Conservation (phyloP, 2,888 invertebrate species). For the Conomelus anceps region DNA sequence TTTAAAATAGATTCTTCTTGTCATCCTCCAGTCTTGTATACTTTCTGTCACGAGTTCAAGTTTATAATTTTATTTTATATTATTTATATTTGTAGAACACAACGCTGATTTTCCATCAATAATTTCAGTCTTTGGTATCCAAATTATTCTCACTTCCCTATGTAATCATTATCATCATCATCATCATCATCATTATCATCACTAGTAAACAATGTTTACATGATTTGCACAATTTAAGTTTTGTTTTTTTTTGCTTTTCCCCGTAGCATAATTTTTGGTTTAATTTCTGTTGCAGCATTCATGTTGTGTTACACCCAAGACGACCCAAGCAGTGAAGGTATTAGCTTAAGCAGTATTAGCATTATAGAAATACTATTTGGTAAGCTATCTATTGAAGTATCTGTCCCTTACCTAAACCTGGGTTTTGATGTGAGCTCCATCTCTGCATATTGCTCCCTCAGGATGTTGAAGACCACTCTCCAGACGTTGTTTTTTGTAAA, state of each 20-base stretch:
- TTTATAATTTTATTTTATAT: too few species aligned
- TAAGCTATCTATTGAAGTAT: slow-evolving; percentile 30
- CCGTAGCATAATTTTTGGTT: slow-evolving; percentile 13
- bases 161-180: background rate
- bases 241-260: slow-evolving; percentile 1
- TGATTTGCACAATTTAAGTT: background rate
- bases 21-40: too few species aligned
- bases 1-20: too few species aligned
- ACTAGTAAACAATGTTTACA: background rate
- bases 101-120: too few species aligned
- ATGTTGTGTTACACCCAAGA: slow-evolving; percentile 93
- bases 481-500: background rate
- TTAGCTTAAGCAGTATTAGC: slow-evolving; percentile 39
- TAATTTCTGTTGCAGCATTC: slow-evolving; percentile 73
- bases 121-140: too few species aligned
- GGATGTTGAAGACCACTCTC: background rate
- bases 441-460: background rate
- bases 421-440: background rate
- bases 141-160: too few species aligned
- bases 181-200: too few species aligned
- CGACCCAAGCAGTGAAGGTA: slow-evolving; percentile 86
- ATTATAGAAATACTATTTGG: slow-evolving; percentile 38
- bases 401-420: background rate
- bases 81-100: too few species aligned
- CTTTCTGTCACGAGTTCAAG: too few species aligned